Evolutionary conservation across 2,113 vertebrate species (phyloP).

Genomic region (Sander vitreus): DNA sequence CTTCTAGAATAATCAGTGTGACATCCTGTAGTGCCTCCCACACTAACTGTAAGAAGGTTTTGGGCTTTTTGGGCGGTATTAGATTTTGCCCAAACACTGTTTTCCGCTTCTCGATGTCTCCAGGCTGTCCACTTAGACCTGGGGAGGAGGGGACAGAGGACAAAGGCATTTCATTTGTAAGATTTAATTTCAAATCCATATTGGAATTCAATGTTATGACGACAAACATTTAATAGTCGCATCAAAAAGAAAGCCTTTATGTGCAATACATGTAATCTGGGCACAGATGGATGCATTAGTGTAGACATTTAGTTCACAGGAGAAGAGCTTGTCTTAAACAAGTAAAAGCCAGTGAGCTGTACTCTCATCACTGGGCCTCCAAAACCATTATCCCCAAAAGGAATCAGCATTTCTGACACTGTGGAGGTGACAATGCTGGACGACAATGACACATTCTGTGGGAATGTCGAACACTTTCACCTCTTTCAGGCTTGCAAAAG

Average conservation of each 20-base stretch:
- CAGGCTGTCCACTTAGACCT: conserved; percentile 96
- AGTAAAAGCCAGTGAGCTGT: conserved; percentile 18
- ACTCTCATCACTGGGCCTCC: conserved; percentile 16
- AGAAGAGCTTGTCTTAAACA: not conserved
- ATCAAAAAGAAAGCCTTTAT: not conserved
- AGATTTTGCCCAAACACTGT: conserved; percentile 94
- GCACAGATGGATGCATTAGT: conserved; percentile 15
- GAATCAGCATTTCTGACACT: conserved; percentile 49
- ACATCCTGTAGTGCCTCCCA: conserved; percentile 99
- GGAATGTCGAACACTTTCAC: conserved; percentile 41
- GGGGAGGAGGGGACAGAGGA: conserved; percentile 43
- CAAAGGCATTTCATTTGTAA: not conserved
- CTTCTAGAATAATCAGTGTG: conserved; percentile 99
- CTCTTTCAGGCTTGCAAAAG: conserved; percentile 46
- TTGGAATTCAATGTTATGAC: not conserved
- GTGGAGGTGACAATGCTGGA: conserved; percentile 36
- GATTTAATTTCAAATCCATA: not conserved
- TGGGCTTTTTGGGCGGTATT: conserved; percentile 99
- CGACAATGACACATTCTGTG: conserved; percentile 57
- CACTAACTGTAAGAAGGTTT: conserved; percentile 99
- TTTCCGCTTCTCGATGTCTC: conserved; percentile 97
- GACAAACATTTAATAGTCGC: conserved; percentile 1
- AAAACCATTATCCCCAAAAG: conserved; percentile 34
- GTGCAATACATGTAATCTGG: conserved; percentile 15
- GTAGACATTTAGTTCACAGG: conserved; percentile 17